Conservation (phyloP, 2,797 vertebrate genomes). For the Echiichthys vipera region DNA sequence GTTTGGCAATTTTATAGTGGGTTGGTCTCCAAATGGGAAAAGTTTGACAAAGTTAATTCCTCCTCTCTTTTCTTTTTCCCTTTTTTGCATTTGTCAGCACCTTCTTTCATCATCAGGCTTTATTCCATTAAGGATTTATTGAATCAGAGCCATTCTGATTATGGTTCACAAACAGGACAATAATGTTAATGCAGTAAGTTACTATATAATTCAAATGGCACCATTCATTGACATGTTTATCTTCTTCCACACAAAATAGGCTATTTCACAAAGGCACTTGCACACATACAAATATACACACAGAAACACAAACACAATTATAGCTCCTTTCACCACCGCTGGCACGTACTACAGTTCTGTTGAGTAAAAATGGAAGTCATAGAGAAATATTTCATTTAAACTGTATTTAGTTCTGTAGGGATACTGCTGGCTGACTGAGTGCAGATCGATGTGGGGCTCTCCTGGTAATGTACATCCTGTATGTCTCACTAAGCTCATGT, state of each 20-base stretch:
- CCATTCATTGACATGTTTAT: conserved; percentile 25
- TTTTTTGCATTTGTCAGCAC: conserved; percentile 16
- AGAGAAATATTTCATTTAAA: conserved; percentile 37
- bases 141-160: conserved; percentile 33
- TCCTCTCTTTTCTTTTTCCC: conserved; percentile 1
- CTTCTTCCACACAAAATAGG: neutral
- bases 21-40: conserved; percentile 54
- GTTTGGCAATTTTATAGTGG: conserved; percentile 41
- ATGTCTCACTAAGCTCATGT: conserved; percentile 26
- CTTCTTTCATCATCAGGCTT: conserved; percentile 21
- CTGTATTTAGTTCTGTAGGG: neutral
- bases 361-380: conserved; percentile 12
- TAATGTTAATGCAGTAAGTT: conserved; percentile 12
- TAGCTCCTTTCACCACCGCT: neutral
- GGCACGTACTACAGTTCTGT: neutral
- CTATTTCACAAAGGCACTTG: conserved; percentile 16
- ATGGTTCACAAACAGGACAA: conserved; percentile 24
- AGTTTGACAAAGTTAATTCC: conserved; percentile 53
- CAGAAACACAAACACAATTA: conserved; percentile 14
- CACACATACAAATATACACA: neutral
- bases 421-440: neutral
- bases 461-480: conserved; percentile 69
- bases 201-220: conserved; percentile 4
- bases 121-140: conserved; percentile 47
- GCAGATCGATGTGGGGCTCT: conserved; percentile 50